Conservation (phyloP, 2,888 invertebrate species). For the Heteropelma amictum region DNA sequence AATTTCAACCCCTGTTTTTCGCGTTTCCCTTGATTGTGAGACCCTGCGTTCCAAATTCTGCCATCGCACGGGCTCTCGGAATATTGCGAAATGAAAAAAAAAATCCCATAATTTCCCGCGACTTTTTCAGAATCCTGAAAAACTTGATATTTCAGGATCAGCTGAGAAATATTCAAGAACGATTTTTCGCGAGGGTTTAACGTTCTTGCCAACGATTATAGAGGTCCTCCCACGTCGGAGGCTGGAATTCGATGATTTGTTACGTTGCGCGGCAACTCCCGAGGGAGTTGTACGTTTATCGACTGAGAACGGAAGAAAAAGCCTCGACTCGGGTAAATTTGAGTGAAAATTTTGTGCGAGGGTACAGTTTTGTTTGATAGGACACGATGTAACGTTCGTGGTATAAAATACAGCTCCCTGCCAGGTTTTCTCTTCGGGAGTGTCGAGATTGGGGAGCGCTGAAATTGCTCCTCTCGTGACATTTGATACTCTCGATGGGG, state of each 20-base stretch:
- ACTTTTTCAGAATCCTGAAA: too few relatives aligned
- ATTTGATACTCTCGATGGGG: slow-evolving; percentile 30
- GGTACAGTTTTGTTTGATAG: background rate
- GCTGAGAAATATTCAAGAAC: too few relatives aligned
- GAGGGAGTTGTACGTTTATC: background rate
- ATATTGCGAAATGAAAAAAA: background rate
- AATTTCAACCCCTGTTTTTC: too few relatives aligned
- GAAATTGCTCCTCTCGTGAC: slow-evolving; percentile 28
- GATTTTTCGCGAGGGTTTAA: slow-evolving; percentile 12
- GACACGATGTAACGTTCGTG: background rate
- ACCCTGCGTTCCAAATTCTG: too few relatives aligned
- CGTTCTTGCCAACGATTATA: background rate
- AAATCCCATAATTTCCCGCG: too few relatives aligned
- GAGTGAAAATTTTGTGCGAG: background rate
- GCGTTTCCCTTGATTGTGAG: too few relatives aligned
- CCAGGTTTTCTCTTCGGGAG: slow-evolving; percentile 7
- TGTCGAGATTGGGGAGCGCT: slow-evolving; percentile 13
- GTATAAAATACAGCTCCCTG: background rate
- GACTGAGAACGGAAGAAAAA: background rate
- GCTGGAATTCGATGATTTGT: slow-evolving; percentile 13
- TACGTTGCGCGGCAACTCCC: background rate
- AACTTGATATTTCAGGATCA: too few relatives aligned
- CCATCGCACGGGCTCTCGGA: too few relatives aligned
- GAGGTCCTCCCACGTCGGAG: background rate
- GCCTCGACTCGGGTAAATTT: background rate